These are phyloP conservation scores for Rana temporaria DNA, from an alignment of 2,113 vertebrate species.

Conservation along the genomic window DNA sequence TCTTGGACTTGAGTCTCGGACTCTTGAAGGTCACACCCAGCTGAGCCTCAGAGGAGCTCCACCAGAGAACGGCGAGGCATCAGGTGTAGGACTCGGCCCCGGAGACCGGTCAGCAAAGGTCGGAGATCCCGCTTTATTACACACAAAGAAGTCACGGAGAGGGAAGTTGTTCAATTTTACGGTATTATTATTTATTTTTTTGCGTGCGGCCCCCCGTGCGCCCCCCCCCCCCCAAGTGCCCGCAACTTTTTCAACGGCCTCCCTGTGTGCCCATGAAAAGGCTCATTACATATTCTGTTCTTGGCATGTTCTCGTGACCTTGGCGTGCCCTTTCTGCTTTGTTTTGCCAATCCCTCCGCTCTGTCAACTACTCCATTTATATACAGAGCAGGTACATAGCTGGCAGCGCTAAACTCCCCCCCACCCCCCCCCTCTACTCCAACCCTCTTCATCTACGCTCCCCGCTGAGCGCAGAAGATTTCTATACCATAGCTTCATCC, in stretches of 20 bases:
- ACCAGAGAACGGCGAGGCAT: too few relatives aligned
- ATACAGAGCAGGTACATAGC: conserved; percentile 55
- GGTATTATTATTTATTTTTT: neutral
- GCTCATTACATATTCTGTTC: conserved; percentile 45
- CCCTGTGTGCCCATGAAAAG: conserved; percentile 35
- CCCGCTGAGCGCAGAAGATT: conserved; percentile 45
- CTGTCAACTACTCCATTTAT: conserved; percentile 48
- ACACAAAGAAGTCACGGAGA: neutral
- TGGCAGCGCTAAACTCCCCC: neutral
- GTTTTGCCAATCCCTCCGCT: conserved; percentile 38
- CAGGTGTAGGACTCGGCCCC: too few relatives aligned
- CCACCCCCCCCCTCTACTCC: neutral
- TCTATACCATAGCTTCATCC: conserved; percentile 30
- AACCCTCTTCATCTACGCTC: conserved; percentile 8
- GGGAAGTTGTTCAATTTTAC: neutral
- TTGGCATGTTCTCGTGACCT: conserved; percentile 53
- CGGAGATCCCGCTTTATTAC: neutral
- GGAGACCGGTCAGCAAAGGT: too few relatives aligned
- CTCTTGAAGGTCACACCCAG: too few relatives aligned
- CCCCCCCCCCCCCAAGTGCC: too few relatives aligned
- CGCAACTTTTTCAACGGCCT: conserved; percentile 9
- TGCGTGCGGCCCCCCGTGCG: neutral
- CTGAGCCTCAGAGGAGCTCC: too few relatives aligned
- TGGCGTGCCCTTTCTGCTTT: conserved; percentile 49
- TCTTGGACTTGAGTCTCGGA: too few relatives aligned